A percentile compares a stretch with the other conserved stretches of the same genome.
phyloP scores from a whole-genome alignment of 1,140 invertebrate genomes.

The Formica exsecta region DNA sequence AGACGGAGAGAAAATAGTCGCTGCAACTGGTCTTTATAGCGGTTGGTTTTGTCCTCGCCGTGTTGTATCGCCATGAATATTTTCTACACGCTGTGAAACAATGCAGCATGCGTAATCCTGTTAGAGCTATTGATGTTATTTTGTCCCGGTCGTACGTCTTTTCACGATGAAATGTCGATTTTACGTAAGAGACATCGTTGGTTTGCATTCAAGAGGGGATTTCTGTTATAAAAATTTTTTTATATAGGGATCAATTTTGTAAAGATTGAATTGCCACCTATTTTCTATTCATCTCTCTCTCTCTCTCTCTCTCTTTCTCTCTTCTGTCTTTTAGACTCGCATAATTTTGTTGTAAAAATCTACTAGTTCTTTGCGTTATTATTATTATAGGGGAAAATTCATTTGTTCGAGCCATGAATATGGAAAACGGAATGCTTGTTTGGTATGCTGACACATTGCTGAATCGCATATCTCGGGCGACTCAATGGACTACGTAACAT shows the following conservation, averaged over 20 bases:
- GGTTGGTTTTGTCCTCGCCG: constrained; percentile 3
- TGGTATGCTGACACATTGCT: constrained; percentile 56
- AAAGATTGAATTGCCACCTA: not conserved
- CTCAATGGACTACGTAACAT: constrained; percentile 46
- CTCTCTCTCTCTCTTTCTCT: too few species aligned
- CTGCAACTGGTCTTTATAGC: constrained; percentile 18
- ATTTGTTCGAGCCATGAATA: constrained; percentile 35
- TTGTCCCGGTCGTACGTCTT: not conserved
- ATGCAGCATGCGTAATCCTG: constrained; percentile 15
- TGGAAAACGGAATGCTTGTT: constrained; percentile 43
- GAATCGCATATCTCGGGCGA: constrained; percentile 15
- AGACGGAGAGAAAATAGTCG: constrained; percentile 29
- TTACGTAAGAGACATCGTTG: not conserved
- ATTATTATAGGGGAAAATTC: constrained; percentile 13
- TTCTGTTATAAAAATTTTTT: not conserved
- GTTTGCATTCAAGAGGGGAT: not conserved
- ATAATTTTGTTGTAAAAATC: not conserved
- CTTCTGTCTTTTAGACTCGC: not conserved
- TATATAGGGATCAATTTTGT: not conserved
- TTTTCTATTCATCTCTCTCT: not conserved
- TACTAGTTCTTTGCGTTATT: not conserved
- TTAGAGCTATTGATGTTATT: not conserved
- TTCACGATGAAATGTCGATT: not conserved
- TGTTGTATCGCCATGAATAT: constrained; percentile 26
- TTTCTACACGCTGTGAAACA: constrained; percentile 41